Evolutionary conservation across 2,797 vertebrate genomes (phyloP), one percentile per base, ranked within the genome.

Genomic region (Crocodylus rhombifer): DNA sequence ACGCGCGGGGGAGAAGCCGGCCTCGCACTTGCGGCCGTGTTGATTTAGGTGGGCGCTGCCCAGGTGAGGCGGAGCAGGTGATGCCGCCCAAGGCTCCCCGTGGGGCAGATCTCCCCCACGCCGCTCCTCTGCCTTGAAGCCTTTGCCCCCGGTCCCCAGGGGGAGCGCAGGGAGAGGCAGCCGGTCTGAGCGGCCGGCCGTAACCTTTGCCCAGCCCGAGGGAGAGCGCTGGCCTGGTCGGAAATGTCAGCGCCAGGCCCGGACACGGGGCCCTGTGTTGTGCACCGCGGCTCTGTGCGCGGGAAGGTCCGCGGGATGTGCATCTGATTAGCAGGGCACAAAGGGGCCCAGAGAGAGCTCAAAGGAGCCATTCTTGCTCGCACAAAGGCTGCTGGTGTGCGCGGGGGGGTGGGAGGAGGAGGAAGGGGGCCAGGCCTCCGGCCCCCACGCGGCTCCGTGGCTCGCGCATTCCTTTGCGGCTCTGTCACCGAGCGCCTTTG

Each of bases 321-420:
- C 84, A 86, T 91, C 79, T 77, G 57, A 91, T 91, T 86, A 91
- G 60, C 30, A 2, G 7, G 21, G 13, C 10, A 91, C 89, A 91
- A 91, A 64, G 84, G 89, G 64, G 60, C 78, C 79, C 64, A 90
- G 82, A 76, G 42, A 90, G 82, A 23, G 57, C 51, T 91, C 84
- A 86, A 91, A 91, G 79, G 79, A 42, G 10, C 84, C 55, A 77
- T 91, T 91, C 89, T 91, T 91, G 79, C 12, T 28, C 6, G 25
- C 58, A 86, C 89, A 91, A 91, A 91, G 74, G 20, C 56, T 21
- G 6, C 64, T 83, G 80, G 57, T 71, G 87, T 82, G 80, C 28
- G 30, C 17, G 5, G 7, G n/a, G n/a, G 21, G 16, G n/a, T 2
- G 10, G 1, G 77, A 20, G 10, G 60, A 17, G 33, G 21, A 17